Base-by-base conservation (phyloP, 2,888 invertebrate species). In the Gortyna flavago region DNA sequence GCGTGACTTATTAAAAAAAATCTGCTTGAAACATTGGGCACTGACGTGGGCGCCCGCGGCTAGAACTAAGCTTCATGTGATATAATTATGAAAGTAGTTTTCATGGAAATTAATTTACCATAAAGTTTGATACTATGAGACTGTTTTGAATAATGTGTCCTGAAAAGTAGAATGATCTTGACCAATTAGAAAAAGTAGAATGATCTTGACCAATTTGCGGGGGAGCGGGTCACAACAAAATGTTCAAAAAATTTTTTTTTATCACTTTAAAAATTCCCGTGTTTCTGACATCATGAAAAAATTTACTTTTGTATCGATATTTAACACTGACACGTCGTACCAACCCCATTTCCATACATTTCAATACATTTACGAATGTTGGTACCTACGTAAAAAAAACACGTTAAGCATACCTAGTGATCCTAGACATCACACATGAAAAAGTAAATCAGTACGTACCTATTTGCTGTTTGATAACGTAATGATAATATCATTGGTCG, bases 1-100 rank as follows among this genome's bases (percentile, higher is more conserved):
- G 72, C 75, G 64, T 83, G 75, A 75, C 68, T 84, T 80, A 69
- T 84, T 75, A 48, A 69, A 71, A 80, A 78, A 75, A 75, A 0
- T 54, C 48, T 83, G 67, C 64, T 72, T 68, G 44, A n/a, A 59
- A 54, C 29, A 74, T 74, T 73, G n/a, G 69, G 25, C 25, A 78
- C 0, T 11, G 13, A 9, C 35, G 16, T 4, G n/a, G 29, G 51
- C 9, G 48, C 5, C 7, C 13, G 16, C 2, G 16, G 29, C 32
- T 29, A 11, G 11, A 32, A 54, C 25, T 57, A 59, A 75, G 38
- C 13, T 77, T 77, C 16, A 51, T 62, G 18, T 48, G n/a, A 61
- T 61, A 35, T 7, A 41, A 59, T 59, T 38, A 25, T 35, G 8
- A 54, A 44, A 72, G 16, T 48, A 57, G 44, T 44, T 38, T 54